Conservation (phyloP, 2,888 invertebrate genomes). For the Spialia ferax region DNA sequence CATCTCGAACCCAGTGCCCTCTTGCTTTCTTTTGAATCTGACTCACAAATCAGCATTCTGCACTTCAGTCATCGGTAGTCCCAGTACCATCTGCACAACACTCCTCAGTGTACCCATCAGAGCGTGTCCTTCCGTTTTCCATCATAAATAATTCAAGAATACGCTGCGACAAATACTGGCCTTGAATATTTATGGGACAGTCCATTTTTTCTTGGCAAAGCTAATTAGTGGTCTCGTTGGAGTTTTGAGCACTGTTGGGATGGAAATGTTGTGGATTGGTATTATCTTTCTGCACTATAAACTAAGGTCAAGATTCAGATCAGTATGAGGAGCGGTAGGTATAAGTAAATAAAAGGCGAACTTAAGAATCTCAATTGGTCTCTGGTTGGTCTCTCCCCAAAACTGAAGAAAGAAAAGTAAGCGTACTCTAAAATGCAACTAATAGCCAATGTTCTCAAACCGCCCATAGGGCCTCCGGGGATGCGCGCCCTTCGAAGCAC, state of each 20-base stretch:
- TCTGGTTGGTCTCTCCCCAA: too few species aligned
- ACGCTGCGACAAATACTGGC: constrained; percentile 2
- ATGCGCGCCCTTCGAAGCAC: too few species aligned
- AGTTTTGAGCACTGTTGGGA: not conserved
- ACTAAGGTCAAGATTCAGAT: too few species aligned
- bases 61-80: not conserved
- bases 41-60: not conserved
- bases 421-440: too few species aligned
- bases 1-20: not conserved
- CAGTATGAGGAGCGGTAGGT: too few species aligned
- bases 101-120: not conserved
- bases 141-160: constrained; percentile 10
- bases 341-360: too few species aligned
- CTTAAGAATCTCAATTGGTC: too few species aligned
- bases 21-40: not conserved
- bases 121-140: not conserved
- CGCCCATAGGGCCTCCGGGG: too few species aligned
- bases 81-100: not conserved
- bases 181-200: constrained; percentile 9
- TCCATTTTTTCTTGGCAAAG: constrained; percentile 15
- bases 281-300: too few species aligned
- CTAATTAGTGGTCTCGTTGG: constrained; percentile 3
- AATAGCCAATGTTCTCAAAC: too few species aligned
- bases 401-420: too few species aligned
- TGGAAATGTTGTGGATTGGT: not conserved